Percentiles rank a stretch among this genome's conserved stretches.
Evolutionary conservation across 2,888 invertebrate species (phyloP).

Genomic region (Troides helena): DNA sequence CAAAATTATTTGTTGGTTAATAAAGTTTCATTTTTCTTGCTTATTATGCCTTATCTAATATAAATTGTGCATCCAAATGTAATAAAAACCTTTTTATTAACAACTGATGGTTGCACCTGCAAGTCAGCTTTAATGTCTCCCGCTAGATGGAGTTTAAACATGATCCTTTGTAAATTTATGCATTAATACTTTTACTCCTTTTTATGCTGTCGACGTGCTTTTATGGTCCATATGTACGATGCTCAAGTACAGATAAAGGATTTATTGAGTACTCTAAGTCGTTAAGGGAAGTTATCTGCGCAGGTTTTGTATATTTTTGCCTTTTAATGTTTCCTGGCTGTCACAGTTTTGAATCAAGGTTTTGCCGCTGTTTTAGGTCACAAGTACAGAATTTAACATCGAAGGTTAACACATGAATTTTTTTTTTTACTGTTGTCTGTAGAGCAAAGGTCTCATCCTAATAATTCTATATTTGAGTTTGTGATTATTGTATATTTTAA

Average conservation of each 20-base stretch:
- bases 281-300: constrained; percentile 34
- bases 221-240: constrained; percentile 31
- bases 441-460: too few relatives aligned
- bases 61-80: too few relatives aligned
- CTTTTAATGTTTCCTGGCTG: not conserved
- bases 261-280: constrained; percentile 35
- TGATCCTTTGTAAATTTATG: constrained; percentile 9
- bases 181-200: constrained; percentile 16
- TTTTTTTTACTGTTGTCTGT: not conserved
- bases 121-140: not conserved
- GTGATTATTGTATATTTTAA: too few relatives aligned
- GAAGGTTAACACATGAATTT: too few relatives aligned
- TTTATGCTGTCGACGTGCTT: constrained; percentile 30
- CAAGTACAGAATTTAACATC: too few relatives aligned
- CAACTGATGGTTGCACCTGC: constrained; percentile 7
- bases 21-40: too few relatives aligned
- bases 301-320: constrained; percentile 3
- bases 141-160: constrained; percentile 14
- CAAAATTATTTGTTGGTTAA: too few relatives aligned
- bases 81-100: not conserved
- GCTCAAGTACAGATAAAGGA: constrained; percentile 36
- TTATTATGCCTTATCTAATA: too few relatives aligned
- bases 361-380: too few relatives aligned
- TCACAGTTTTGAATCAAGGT: not conserved
- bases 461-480: too few relatives aligned